Base-by-base conservation (phyloP, 2,113 vertebrate genomes). In the Peromyscus californicus region DNA sequence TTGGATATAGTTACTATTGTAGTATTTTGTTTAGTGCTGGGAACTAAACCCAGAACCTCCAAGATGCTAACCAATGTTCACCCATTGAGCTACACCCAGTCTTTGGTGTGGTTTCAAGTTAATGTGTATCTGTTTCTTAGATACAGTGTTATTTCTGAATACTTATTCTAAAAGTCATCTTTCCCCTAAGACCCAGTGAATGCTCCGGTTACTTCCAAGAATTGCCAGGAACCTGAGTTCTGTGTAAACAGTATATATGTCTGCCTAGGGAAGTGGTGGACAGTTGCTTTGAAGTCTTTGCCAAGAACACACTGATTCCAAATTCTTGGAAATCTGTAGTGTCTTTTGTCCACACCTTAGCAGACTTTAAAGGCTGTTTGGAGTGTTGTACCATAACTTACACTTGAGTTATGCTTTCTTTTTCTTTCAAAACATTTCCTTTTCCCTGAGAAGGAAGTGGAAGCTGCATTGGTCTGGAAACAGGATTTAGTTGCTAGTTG, bases 251-350 rank as follows among this genome's bases (percentile, higher is more conserved):
- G 65, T 79, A 31, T 88, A 69, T n/a, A 26, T 26, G n/a, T 45
- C 54, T 93, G 6, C 39, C 70, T 54, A 61, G 31, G 4, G 78
- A 45, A n/a, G 45, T 95, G 2, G 1, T 65, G 1, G n/a, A 75
- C 6, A 92, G 72, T 75, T 89, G 5, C 3, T 90, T 97, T 95
- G 59, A 78, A 65, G 29, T 92, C 9, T 61, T 94, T 95, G 42
- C 26, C 33, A 84, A 70, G 22, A 86, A 16, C 24, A 45, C 31
- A 54, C 16, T 95, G n/a, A 83, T 86, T 93, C 21, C n/a, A 54
- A 89, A 8, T 78, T 10, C 4, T 48, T 42, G 16, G 26, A 70
- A 48, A 94, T 83, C 22, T 79, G 90, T 51, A 65, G 79, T 76
- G 0, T 74, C 33, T 82, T 93, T 91, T 79, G 33, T 76, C 59